Conservation (phyloP, 2,797 vertebrate species). For the Crax fasciolata region DNA sequence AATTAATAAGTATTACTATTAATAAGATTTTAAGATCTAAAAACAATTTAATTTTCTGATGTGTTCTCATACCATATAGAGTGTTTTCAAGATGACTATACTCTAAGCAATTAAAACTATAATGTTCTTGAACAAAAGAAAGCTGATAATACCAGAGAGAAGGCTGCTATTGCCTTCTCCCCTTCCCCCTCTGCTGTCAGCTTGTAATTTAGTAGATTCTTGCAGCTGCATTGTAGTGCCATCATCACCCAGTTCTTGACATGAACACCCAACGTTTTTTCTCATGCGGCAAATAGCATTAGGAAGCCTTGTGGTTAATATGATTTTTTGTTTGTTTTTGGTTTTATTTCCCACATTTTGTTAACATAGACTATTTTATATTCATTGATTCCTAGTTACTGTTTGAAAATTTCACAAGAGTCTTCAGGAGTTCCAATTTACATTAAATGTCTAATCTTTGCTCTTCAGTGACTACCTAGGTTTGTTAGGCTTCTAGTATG, state of each 20-base stretch:
- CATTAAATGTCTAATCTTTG: background rate
- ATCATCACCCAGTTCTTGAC: background rate
- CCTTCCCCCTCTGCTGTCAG: background rate
- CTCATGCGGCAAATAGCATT: background rate
- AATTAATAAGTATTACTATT: too few relatives aligned
- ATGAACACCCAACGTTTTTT: background rate
- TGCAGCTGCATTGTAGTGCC: rapidly evolving
- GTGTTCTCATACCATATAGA: background rate
- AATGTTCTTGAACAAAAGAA: background rate
- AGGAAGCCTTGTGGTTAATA: background rate
- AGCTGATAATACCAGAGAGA: background rate
- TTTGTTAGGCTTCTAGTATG: background rate
- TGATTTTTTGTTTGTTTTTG: too few relatives aligned
- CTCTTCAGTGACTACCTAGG: background rate
- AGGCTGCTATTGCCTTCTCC: background rate
- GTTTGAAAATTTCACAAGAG: background rate
- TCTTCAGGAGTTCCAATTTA: background rate
- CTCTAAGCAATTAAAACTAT: background rate
- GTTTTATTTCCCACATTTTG: background rate
- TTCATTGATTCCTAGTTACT: background rate
- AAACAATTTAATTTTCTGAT: background rate
- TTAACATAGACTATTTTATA: background rate
- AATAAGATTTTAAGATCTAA: background rate
- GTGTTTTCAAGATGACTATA: background rate
- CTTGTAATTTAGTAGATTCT: background rate